Percentiles rank a stretch among this genome's conserved stretches.
Conservation (phyloP, 1,140 invertebrate species). For the Drosophila sp. region DNA sequence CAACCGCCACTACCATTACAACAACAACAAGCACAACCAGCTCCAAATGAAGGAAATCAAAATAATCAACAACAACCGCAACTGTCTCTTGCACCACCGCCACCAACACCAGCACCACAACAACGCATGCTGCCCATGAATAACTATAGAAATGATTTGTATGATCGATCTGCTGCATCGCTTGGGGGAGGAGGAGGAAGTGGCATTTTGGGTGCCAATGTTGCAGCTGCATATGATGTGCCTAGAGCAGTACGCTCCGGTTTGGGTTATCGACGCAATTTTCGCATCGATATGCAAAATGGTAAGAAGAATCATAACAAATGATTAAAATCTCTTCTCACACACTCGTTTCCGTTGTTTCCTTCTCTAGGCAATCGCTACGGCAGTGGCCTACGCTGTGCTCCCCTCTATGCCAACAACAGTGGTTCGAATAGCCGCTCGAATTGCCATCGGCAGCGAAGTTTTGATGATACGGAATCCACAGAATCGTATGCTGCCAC, state of each 20-base stretch:
- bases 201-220: constrained; percentile 29
- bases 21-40: constrained; percentile 34
- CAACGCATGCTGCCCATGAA: constrained; percentile 64
- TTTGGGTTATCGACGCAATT: constrained; percentile 78
- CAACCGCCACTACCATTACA: constrained; percentile 33
- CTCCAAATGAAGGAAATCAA: constrained; percentile 54
- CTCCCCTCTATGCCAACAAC: constrained; percentile 57
- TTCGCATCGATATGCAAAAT: constrained; percentile 81
- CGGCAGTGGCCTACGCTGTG: constrained; percentile 52
- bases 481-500: constrained; percentile 62
- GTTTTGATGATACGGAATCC: constrained; percentile 82
- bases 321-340: background rate
- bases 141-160: constrained; percentile 81
- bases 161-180: constrained; percentile 66
- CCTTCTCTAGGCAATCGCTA: constrained; percentile 63
- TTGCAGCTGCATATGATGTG: constrained; percentile 74
- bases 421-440: constrained; percentile 19
- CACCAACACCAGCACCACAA: constrained; percentile 43
- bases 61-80: constrained; percentile 33
- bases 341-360: background rate
- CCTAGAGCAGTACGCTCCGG: constrained; percentile 78
- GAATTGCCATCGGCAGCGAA: constrained; percentile 75
- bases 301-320: constrained; percentile 32
- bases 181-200: constrained; percentile 12
- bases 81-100: constrained; percentile 27